phyloP scores from a whole-genome alignment of 2,113 vertebrate species.

The Caretta caretta region DNA sequence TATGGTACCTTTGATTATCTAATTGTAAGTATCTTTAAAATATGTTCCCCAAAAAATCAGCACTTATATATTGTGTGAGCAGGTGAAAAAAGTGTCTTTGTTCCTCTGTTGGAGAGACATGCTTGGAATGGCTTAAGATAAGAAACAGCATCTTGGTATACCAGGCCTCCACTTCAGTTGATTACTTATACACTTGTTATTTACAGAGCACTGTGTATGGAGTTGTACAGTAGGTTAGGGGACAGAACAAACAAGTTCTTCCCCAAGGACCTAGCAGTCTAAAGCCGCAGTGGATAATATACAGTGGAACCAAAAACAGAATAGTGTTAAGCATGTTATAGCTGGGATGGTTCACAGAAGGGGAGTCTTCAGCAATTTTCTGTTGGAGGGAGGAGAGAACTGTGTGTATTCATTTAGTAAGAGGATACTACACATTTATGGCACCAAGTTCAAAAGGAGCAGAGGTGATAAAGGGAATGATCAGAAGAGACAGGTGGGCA shows the following conservation, averaged over 20 bases:
- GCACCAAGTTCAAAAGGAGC: too few relatives aligned
- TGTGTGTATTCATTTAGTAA: background rate
- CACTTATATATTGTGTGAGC: background rate
- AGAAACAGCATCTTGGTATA: background rate
- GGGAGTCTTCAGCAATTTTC: background rate
- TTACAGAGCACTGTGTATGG: background rate
- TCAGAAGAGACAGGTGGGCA: background rate
- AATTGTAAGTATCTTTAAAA: background rate
- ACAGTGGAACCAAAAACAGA: background rate
- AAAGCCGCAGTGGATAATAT: background rate
- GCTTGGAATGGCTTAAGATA: background rate
- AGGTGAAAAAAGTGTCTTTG: background rate
- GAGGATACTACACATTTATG: accelerated
- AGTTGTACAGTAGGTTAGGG: background rate
- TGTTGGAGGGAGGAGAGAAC: background rate
- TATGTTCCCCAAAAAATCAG: background rate
- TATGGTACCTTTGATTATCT: background rate
- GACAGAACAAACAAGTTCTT: background rate
- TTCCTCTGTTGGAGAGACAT: background rate
- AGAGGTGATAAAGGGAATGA: background rate
- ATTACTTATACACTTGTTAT: slow-evolving; percentile 13
- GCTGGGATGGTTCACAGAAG: background rate
- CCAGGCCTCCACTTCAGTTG: background rate
- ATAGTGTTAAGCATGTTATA: background rate
- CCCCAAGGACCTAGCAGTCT: background rate